These are phyloP conservation scores for Casuarius casuarius DNA, from an alignment of 2,113 vertebrate species.

Conservation along the genomic window DNA sequence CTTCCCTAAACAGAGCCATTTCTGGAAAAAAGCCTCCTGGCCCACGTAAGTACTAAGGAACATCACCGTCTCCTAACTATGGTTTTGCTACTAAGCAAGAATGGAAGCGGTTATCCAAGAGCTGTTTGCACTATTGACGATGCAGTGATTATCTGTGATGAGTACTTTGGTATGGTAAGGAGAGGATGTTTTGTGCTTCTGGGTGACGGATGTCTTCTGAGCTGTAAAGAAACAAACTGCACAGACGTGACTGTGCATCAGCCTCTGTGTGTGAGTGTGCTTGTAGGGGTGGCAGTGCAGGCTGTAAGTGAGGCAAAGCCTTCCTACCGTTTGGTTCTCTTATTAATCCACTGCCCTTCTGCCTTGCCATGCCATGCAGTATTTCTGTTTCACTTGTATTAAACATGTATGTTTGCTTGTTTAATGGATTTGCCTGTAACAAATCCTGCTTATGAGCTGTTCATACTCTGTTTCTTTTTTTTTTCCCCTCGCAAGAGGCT, in stretches of 20 bases:
- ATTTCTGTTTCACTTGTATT: background rate
- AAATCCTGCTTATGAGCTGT: background rate
- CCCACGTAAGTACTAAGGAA: slow-evolving; percentile 35
- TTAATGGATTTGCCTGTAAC: background rate
- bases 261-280: rapidly evolving
- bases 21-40: rapidly evolving
- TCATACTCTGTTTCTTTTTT: background rate
- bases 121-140: background rate
- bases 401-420: background rate
- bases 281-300: background rate
- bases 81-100: background rate
- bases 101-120: background rate
- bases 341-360: background rate
- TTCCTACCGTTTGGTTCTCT: background rate
- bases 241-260: rapidly evolving
- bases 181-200: background rate
- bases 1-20: rapidly evolving
- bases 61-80: background rate
- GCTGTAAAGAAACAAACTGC: background rate
- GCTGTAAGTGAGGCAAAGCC: background rate
- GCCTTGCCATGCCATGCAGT: background rate
- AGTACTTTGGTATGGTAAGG: background rate
- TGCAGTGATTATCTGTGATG: background rate
- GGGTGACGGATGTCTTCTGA: background rate
- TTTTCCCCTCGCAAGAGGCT: background rate